phyloP scores from a whole-genome alignment of 2,888 invertebrate species.

The Brachyopa scutellaris region DNA sequence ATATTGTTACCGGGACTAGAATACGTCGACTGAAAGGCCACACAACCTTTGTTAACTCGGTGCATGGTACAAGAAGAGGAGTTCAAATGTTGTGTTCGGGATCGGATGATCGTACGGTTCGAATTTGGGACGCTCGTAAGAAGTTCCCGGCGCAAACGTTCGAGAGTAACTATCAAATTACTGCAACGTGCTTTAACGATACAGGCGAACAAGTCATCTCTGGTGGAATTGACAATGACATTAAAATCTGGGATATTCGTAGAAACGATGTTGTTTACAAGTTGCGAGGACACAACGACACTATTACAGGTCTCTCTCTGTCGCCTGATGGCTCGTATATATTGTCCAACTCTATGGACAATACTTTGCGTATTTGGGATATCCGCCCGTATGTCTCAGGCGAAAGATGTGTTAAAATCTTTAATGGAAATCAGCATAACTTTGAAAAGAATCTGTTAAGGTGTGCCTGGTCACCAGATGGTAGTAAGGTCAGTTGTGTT shows the following conservation, averaged over 20 bases:
- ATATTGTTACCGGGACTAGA: slow-evolving; percentile 92
- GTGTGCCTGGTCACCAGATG: slow-evolving; percentile 97
- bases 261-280: slow-evolving; percentile 92
- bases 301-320: slow-evolving; percentile 92
- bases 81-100: slow-evolving; percentile 95
- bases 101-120: slow-evolving; percentile 95
- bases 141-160: slow-evolving; percentile 89
- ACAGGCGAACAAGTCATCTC: slow-evolving; percentile 97
- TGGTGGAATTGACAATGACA: slow-evolving; percentile 97
- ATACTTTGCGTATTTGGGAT: slow-evolving; percentile 97
- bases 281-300: slow-evolving; percentile 96
- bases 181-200: slow-evolving; percentile 96
- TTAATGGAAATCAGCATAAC: slow-evolving; percentile 97
- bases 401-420: slow-evolving; percentile 95
- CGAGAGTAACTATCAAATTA: slow-evolving; percentile 89
- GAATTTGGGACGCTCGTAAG: slow-evolving; percentile 96
- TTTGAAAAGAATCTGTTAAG: slow-evolving; percentile 98
- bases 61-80: slow-evolving; percentile 89
- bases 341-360: slow-evolving; percentile 98
- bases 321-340: slow-evolving; percentile 89
- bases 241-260: slow-evolving; percentile 98
- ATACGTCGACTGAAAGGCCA: slow-evolving; percentile 95
- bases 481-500: slow-evolving; percentile 87
- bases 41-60: slow-evolving; percentile 88
- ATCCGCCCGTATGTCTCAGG: slow-evolving; percentile 96